Base-by-base conservation (phyloP, 2,888 invertebrate species). In the Argyresthia albistria region DNA sequence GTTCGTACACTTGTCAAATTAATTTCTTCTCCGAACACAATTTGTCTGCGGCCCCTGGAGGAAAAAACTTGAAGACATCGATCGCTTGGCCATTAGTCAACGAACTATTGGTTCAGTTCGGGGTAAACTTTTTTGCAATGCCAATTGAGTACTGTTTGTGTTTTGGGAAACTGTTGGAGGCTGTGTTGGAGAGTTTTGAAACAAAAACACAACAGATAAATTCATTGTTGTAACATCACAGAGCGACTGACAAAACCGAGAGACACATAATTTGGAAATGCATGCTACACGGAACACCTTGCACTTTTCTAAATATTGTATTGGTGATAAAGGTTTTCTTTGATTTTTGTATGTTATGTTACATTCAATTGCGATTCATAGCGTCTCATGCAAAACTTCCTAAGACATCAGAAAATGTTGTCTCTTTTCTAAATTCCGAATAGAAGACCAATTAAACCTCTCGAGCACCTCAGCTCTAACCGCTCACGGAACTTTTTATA, bases 21-120 rank as follows among this genome's bases (percentile, higher is more conserved):
- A 87, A 87, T 87, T 86, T 84, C 77, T 80, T 75, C 80, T 79
- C 53, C 76, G 75, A 79, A 83, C 82, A 83, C 86, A 77, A 87
- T 86, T 86, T 84, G 86, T 86, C 83, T 80, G 73, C 60, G 48
- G 39, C 57, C 53, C 53, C 47, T 37, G 72, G 64, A 61, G 63
- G 69, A 78, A 84, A 86, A 87, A 87, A 80, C 70, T 76, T 69
- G 65, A 62, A 36, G 47, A 69, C 55, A 57, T 83, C 80, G 83
- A 81, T 81, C 74, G 80, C 69, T 66, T 36, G 54, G 12, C 79
- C 74, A 83, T 83, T 80, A 79, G 75, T 79, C 65, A 64, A 15
- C 25, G 39, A 35, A 53, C 46, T 46, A 39, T 35, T 12, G 46
- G 39, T 4, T 43, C 14, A 48, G 48, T 47, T 47, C 12, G 36